Base-by-base conservation (phyloP, 2,797 vertebrate genomes). In the Parauchenoglanis ngamensis region DNA sequence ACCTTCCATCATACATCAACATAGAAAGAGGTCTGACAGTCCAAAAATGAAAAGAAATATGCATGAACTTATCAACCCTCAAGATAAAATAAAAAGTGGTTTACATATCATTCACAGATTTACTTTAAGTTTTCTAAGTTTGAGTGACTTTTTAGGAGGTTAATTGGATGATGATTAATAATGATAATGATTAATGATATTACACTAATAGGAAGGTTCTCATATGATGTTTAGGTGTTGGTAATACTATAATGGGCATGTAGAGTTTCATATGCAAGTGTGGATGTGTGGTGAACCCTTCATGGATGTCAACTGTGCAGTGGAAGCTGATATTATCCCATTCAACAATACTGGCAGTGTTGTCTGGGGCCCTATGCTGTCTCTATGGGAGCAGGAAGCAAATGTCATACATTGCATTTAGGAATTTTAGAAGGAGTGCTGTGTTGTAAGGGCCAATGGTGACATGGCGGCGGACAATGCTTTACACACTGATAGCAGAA, bases 351-450 rank as follows among this genome's bases (percentile, higher is more conserved):
- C 72, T 75, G 56, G 57, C 57, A 63, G 72, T 76, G 49, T 86
- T 56, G 76, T 72, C 78, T 72, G 31, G 63, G 70, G 57, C 56
- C n/a, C 25, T 87, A 61, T 59, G 12, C 54, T 73, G 76, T 81
- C 85, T 77, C 77, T 87, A 11, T 81, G 83, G 12, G n/a, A 80
- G 56, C 49, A 70, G 49, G 68, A 52, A 76, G 84, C 49, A 85
- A 85, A 85, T 85, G 84, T 63, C 84, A 85, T 61, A 76, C 70
- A 63, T 31, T 59, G 72, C 84, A 76, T 85, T 61, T 46, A 76
- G 56, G 83, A 31, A 63, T 76, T 85, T 75, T 75, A 31, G 54
- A 84, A 76, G 44, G 25, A 76, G 70, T 76, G 3, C 57, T 8
- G 56, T 49, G 56, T 76, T 76, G 40, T 85, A 76, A 0, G 19